A percentile compares a stretch with the other conserved stretches of the same genome.
phyloP scores from a whole-genome alignment of 2,888 invertebrate species.

The Tyria jacobaeae region DNA sequence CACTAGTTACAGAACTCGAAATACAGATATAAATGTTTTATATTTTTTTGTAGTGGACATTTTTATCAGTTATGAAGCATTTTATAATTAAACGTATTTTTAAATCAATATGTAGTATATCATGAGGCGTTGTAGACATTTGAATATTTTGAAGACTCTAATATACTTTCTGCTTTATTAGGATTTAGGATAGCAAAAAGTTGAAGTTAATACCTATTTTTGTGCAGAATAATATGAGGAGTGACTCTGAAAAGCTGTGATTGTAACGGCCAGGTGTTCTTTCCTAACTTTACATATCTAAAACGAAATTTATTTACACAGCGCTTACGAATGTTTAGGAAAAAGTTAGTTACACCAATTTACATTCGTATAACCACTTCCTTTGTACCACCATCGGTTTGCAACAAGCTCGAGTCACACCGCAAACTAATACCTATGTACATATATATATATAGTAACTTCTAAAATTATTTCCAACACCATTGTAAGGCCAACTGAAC shows the following conservation, averaged over 20 bases:
- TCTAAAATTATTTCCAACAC: constrained; percentile 46
- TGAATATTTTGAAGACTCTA: too few species aligned
- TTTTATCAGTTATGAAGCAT: background rate
- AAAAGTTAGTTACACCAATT: background rate
- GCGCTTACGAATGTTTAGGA: background rate
- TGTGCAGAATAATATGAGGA: background rate
- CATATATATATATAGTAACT: too few species aligned
- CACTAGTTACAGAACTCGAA: too few species aligned
- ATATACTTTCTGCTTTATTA: too few species aligned
- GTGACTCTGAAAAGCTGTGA: background rate
- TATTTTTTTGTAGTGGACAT: background rate
- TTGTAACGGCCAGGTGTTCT: background rate
- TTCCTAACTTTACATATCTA: background rate
- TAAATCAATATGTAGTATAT: background rate
- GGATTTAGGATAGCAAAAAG: too few species aligned
- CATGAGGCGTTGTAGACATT: too few species aligned
- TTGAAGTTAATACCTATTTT: background rate
- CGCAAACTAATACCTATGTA: constrained; percentile 40
- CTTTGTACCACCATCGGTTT: too few species aligned
- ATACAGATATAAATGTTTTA: too few species aligned
- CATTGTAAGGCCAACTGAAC: constrained; percentile 43
- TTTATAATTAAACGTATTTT: background rate
- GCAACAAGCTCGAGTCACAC: constrained; percentile 19
- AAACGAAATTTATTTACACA: background rate
- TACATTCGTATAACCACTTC: constrained; percentile 21